Evolutionary conservation across 2,888 invertebrate genomes (phyloP).

Genomic region (Auanema sp.): DNA sequence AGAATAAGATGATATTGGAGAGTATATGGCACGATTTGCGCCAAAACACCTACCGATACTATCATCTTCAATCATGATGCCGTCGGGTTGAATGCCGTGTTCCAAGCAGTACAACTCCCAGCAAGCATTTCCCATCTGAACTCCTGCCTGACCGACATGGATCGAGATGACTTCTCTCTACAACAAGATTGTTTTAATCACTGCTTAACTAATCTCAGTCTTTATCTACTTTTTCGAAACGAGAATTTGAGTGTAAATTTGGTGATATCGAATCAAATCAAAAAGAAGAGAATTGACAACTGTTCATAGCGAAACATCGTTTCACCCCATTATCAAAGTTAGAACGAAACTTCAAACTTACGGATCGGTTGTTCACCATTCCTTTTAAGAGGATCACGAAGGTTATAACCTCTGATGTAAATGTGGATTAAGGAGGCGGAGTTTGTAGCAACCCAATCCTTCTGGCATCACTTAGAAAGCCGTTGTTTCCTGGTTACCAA

Average conservation of each 20-base stretch:
- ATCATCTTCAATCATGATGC: slow-evolving; percentile 51
- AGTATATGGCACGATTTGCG: too few relatives aligned
- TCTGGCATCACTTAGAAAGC: background rate
- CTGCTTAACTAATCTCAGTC: background rate
- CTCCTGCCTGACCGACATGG: slow-evolving; percentile 59
- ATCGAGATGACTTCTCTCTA: slow-evolving; percentile 58
- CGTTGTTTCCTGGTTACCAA: background rate
- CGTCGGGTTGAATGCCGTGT: slow-evolving; percentile 69
- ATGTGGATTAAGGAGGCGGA: background rate
- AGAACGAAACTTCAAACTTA: background rate
- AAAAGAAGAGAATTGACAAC: background rate
- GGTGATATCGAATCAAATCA: background rate
- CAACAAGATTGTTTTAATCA: slow-evolving; percentile 3
- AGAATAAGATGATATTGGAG: background rate
- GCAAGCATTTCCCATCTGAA: slow-evolving; percentile 68
- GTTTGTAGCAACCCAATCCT: background rate
- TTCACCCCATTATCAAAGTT: background rate
- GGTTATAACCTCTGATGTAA: background rate
- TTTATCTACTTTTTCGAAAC: background rate
- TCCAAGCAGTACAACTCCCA: slow-evolving; percentile 71
- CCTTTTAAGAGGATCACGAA: background rate
- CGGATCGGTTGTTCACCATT: too few relatives aligned
- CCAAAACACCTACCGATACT: slow-evolving; percentile 22
- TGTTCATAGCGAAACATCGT: background rate
- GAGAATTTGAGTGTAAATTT: background rate